A percentile compares a stretch with the other conserved stretches of the same genome.
Evolutionary conservation across 2,888 invertebrate species (phyloP).

Genomic region (Azorinus chamasolen): DNA sequence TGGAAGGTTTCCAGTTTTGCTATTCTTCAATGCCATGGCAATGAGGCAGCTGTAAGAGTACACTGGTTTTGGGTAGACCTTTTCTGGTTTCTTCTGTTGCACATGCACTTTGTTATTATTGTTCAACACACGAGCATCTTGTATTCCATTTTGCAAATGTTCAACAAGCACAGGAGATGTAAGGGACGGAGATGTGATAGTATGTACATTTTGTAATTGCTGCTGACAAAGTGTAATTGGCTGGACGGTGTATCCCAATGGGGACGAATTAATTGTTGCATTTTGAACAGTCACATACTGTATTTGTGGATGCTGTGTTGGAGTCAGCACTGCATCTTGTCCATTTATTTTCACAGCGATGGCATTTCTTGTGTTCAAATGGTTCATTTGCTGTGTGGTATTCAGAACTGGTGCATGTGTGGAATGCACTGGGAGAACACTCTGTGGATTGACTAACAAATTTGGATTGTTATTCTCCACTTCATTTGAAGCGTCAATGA

Average conservation of each 20-base stretch:
- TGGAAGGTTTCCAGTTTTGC: slow-evolving; percentile 96
- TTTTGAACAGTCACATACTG: slow-evolving; percentile 67
- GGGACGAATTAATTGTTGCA: slow-evolving; percentile 49
- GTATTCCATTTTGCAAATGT: slow-evolving; percentile 68
- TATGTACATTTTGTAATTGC: slow-evolving; percentile 46
- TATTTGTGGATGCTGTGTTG: slow-evolving; percentile 62
- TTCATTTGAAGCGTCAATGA: slow-evolving; percentile 71
- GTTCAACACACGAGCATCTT: slow-evolving; percentile 34
- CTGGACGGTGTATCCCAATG: slow-evolving; percentile 58
- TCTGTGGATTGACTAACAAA: slow-evolving; percentile 95
- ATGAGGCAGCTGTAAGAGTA: slow-evolving; percentile 99
- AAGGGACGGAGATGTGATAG: slow-evolving; percentile 66
- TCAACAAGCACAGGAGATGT: slow-evolving; percentile 78
- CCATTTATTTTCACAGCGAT: slow-evolving; percentile 64
- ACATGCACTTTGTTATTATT: slow-evolving; percentile 55
- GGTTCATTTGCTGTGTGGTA: slow-evolving; percentile 49
- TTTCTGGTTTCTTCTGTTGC: slow-evolving; percentile 64
- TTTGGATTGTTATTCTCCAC: slow-evolving; percentile 78
- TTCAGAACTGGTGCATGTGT: slow-evolving; percentile 47
- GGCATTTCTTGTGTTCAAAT: slow-evolving; percentile 54
- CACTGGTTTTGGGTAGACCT: slow-evolving; percentile 95
- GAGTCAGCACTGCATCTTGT: slow-evolving; percentile 63
- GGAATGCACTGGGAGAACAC: slow-evolving; percentile 92
- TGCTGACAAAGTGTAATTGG: slow-evolving; percentile 57
- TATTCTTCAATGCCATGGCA: slow-evolving; percentile 99